phyloP scores from a whole-genome alignment of 2,113 vertebrate genomes.

The Chloroceryle aenea region DNA sequence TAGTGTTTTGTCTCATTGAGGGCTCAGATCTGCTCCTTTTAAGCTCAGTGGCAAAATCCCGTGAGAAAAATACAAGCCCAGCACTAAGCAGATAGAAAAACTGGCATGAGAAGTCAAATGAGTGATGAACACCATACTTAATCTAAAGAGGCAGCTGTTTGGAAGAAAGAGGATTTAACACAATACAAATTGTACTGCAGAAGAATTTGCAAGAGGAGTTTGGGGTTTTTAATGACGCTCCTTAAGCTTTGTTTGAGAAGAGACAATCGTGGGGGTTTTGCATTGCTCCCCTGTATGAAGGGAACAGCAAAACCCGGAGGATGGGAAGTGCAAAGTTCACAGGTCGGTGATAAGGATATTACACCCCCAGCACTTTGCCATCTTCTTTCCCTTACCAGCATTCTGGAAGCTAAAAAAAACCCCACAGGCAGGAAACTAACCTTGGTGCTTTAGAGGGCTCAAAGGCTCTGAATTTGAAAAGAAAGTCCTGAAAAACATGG shows the following conservation, averaged over 20 bases:
- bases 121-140: not conserved
- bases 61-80: not conserved
- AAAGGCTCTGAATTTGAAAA: not conserved
- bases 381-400: not conserved
- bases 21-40: not conserved
- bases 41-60: not conserved
- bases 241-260: not conserved
- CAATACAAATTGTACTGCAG: not conserved
- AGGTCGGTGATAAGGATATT: conserved; percentile 27
- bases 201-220: not conserved
- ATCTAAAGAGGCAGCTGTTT: not conserved
- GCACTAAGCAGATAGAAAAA: not conserved
- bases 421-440: not conserved
- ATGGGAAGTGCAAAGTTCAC: conserved; percentile 62
- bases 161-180: not conserved
- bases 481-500: not conserved
- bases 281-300: not conserved
- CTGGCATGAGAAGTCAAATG: not conserved
- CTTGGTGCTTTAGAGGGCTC: not conserved
- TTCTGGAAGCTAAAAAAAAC: not conserved
- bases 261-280: not conserved
- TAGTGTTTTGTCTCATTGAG: not conserved
- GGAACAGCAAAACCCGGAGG: not conserved
- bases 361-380: not conserved
- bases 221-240: not conserved